Percentiles rank a stretch among this genome's conserved stretches.
Conservation (phyloP, 2,113 vertebrate species). For the Rhizomys pruinosus region DNA sequence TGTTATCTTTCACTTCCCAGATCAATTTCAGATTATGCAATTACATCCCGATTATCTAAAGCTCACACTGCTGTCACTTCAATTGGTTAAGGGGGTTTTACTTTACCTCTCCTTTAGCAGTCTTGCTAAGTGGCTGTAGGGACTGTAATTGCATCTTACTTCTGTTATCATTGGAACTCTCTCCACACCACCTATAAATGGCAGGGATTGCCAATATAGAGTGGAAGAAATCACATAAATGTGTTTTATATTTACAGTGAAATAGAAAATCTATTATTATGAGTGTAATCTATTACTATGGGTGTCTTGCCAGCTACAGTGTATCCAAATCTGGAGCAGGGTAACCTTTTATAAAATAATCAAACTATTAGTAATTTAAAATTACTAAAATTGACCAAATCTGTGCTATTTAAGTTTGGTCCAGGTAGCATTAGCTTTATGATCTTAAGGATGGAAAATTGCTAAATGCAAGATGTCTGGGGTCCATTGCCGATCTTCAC, state of each 20-base stretch:
- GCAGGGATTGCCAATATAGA: neutral
- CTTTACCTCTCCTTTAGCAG: conserved; percentile 47
- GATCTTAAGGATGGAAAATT: neutral
- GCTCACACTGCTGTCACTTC: conserved; percentile 42
- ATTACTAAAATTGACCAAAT: neutral
- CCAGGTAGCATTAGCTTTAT: neutral
- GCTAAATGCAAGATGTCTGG: neutral
- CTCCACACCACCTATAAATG: neutral
- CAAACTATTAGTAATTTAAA: neutral
- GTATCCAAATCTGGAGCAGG: neutral
- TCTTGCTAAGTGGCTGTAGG: conserved; percentile 1
- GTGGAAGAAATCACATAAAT: conserved; percentile 11
- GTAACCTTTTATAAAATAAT: neutral
- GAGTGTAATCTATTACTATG: neutral
- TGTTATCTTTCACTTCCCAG: neutral
- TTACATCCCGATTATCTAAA: conserved; percentile 46
- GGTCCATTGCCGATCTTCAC: neutral
- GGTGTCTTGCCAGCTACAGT: neutral
- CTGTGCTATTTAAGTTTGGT: neutral
- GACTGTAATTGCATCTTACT: neutral
- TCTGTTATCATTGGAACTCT: conserved; percentile 27
- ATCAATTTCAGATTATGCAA: conserved; percentile 27
- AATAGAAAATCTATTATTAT: neutral
- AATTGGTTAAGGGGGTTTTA: conserved; percentile 38
- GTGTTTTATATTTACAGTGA: conserved; percentile 30